These are phyloP conservation scores for Tarsius wallacei DNA, from an alignment of 2,797 vertebrate species.

Conservation along the genomic window DNA sequence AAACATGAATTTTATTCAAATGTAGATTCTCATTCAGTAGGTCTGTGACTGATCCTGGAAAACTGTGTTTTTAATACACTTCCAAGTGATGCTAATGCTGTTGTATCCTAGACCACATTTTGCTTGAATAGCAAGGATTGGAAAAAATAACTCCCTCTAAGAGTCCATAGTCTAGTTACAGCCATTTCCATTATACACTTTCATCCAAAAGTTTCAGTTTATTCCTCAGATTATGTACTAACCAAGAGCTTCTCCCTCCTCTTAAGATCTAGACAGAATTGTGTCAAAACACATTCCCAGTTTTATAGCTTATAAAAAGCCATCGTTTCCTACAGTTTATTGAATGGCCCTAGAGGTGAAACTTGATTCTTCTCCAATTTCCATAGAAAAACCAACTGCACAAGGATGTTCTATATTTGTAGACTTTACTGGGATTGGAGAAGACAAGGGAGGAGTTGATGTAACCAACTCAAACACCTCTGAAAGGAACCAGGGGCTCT, in stretches of 20 bases:
- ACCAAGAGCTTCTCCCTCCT: neutral
- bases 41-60: neutral
- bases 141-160: neutral
- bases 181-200: neutral
- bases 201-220: neutral
- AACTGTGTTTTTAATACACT: neutral
- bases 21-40: neutral
- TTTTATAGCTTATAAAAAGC: neutral
- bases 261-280: neutral
- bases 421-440: neutral
- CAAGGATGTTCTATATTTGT: neutral
- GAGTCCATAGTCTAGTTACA: neutral
- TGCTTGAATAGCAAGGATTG: neutral
- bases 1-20: neutral
- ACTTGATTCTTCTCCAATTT: neutral
- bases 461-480: neutral
- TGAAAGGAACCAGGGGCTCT: neutral
- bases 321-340: neutral
- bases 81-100: neutral
- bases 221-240: neutral
- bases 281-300: neutral
- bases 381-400: neutral
- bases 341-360: neutral
- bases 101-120: neutral
- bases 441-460: neutral